Base-by-base conservation (phyloP, 2,113 vertebrate genomes). In the Copsychus sechellarum region DNA sequence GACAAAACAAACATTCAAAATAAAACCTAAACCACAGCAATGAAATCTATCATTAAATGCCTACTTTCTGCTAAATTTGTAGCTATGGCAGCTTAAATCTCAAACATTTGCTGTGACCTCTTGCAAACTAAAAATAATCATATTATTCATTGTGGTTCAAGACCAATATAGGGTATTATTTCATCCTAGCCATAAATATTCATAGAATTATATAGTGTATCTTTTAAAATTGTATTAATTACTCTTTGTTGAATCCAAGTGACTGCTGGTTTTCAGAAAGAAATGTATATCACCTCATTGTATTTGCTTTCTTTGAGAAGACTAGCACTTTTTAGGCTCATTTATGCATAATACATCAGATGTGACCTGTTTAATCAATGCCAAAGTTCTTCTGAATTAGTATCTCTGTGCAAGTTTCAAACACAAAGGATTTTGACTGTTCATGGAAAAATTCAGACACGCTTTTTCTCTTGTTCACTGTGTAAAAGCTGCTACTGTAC, bases 1-100 rank as follows among this genome's bases (percentile, higher is more conserved):
- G 97, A 98, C 97, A 98, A 98, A 98, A 98, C 97, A 98, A 98
- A 98, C 98, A 97, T 97, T 98, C 96, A 98, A 98, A 98, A 98
- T 98, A 98, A 98, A 98, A 97, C 97, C 96, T 95, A 97, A 98
- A 96, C 98, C 98, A 95, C 97, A 80, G 92, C 91, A 97, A 97
- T 96, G 96, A 97, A 98, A 97, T 98, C 97, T 98, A 97, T 98
- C 97, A 98, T 98, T 98, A 98, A 98, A 98, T 98, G 98, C 97
- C 98, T 98, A 97, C 98, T 98, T 98, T 98, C 95, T 97, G 97
- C 98, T 98, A 98, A 98, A 98, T 98, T 98, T 98, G 96, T 98
- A 98, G 95, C 92, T 97, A 96, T 91, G 81, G 92, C 85, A 96
- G 91, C 71, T 96, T 97, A 91, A 95, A 97, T 98, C 97, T 97